Evolutionary conservation across 2,888 invertebrate species (phyloP), one percentile per base, ranked within the genome.

Genomic region (Neoaliturus tenellus): DNA sequence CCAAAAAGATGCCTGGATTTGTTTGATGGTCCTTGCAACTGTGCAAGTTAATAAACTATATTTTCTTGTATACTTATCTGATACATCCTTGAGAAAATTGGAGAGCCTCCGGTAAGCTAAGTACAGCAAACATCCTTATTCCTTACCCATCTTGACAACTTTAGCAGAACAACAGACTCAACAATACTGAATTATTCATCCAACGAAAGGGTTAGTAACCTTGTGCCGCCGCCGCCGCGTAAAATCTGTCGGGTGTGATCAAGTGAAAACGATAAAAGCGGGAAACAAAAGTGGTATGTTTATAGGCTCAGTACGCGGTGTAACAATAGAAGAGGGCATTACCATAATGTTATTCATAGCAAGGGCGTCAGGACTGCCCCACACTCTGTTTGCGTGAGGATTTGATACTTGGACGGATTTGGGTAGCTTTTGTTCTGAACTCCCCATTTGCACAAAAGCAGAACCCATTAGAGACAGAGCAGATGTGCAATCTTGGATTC

Each of bases 321-420:
- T 20, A 71, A 71, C 71, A 71, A 71, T 71, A 39, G 71, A 71
- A 23, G n/a, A 39, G 39, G 17, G 39, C 44, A 75, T 75, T 75
- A 75, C 44, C 75, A 75, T 69, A 69, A 69, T 75, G 44, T 23
- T 75, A 75, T 75, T 75, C 44, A 28, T 44, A 14, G 28, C 73
- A 6, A 71, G 71, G 39, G 39, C 71, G 71, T 14, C 71, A 33
- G 55, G 28, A 1, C 78, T 78, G 55, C 78, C 51, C 55, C 39
- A 41, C 2, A 10, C 78, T 35, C 55, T 78, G 78, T 78, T 78
- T 78, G 78, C 78, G 78, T 78, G 78, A 78, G 78, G 78, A 78
- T 78, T 78, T 31, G 33, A 28, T 33, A 28, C 48, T 78, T 23
- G 51, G 25, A 12, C 33, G 78, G 78, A 78, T 78, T 78, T 28